Base-by-base conservation (phyloP, 2,797 vertebrate species). In the Enteromius viviparus region DNA sequence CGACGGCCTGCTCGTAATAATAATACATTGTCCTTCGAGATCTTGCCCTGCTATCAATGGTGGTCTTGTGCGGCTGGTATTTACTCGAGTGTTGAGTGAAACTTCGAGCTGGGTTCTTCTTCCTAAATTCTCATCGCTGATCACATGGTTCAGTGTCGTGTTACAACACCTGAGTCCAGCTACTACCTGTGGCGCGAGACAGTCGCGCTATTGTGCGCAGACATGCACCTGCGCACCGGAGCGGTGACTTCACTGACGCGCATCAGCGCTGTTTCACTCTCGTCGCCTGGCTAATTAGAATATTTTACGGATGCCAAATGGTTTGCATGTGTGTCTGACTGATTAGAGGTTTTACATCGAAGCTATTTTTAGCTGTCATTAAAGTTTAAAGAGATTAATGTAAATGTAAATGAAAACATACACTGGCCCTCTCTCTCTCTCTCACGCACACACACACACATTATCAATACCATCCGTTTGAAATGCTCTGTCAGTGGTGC, bases 101-200 rank as follows among this genome's bases (percentile, higher is more conserved):
- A 37, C 37, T 51, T 60, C n/a, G 74, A 77, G 51, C 51, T 47
- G 49, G 32, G 10, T 75, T 29, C 76, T 85, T 81, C 82, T 87
- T 90, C 83, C 83, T 88, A 88, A 84, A 80, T 83, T 89, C 90
- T 85, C 89, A 89, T 83, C 84, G 88, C 21, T 58, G 93, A 89
- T 95, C 95, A 95, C 93, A 86, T 95, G 95, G 76, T 88, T 76
- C 70, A 89, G 93, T 91, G 89, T 95, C 93, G 81, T 85, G 86
- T 96, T 95, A 94, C 94, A 91, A 87, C 91, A 94, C 95, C 95
- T 96, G 94, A 89, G 92, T 89, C 78, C 89, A 89, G 84, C 89
- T 87, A 89, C 90, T 92, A 95, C 93, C 93, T 94, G 93, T 88
- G 66, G 88, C 85, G 49, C 69, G 87, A 79, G 51, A 94, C 94